A percentile compares a stretch with the other conserved stretches of the same genome.
phyloP scores from a whole-genome alignment of 2,888 invertebrate species.

The Digitonthophagus gazella region DNA sequence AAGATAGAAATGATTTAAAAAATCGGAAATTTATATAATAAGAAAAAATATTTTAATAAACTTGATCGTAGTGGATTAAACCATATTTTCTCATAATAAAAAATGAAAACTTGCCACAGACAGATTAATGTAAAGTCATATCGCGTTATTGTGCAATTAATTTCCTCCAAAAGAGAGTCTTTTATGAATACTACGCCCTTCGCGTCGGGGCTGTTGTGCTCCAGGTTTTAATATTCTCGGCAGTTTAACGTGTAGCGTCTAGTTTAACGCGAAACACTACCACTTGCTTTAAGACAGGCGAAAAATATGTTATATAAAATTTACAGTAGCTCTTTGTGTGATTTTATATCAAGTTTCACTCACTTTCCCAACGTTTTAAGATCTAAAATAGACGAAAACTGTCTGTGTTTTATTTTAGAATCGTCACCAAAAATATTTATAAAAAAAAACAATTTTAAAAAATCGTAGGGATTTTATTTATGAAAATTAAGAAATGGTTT shows the following conservation, averaged over 20 bases:
- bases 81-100: neutral
- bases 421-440: no score
- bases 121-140: neutral
- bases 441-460: no score
- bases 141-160: slow-evolving; percentile 8
- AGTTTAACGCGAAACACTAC: no score
- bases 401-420: no score
- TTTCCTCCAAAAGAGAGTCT: neutral
- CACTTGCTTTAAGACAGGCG: neutral
- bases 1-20: no score
- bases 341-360: slow-evolving; percentile 5
- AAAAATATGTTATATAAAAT: neutral
- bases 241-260: neutral
- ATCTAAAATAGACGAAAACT: no score
- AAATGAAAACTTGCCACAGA: neutral
- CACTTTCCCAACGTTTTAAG: no score
- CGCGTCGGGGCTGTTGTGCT: neutral
- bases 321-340: neutral
- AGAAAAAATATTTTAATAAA: no score
- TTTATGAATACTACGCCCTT: slow-evolving; percentile 4
- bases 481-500: no score
- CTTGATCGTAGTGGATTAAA: no score
- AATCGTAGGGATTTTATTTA: no score
- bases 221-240: slow-evolving; percentile 6
- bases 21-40: no score